phyloP scores from a whole-genome alignment of 2,113 vertebrate species.

The Pholis gunnellus region DNA sequence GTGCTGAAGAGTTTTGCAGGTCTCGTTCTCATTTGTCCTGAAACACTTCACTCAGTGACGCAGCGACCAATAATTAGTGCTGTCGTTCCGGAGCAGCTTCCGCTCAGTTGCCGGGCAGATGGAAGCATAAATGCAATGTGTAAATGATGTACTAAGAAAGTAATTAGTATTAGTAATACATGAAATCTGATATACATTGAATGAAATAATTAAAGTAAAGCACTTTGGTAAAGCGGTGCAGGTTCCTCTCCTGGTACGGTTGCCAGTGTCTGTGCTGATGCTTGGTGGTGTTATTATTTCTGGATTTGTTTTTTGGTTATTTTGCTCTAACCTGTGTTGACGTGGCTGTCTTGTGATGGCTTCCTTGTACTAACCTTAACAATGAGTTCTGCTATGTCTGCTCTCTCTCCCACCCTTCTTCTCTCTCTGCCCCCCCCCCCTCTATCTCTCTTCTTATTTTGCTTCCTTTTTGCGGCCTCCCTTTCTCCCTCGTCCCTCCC shows the following conservation, averaged over 20 bases:
- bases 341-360: slow-evolving; percentile 78
- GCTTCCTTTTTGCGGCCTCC: slow-evolving; percentile 45
- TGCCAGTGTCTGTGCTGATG: slow-evolving; percentile 23
- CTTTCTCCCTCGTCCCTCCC: slow-evolving; percentile 43
- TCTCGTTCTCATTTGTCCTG: slow-evolving; percentile 63
- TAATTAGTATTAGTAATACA: not conserved
- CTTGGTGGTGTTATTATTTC: slow-evolving; percentile 44
- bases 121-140: not conserved
- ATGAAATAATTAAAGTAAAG: not conserved
- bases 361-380: slow-evolving; percentile 84
- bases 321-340: slow-evolving; percentile 73
- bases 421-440: slow-evolving; percentile 22
- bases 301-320: slow-evolving; percentile 54
- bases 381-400: slow-evolving; percentile 76
- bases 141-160: not conserved
- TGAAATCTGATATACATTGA: not conserved
- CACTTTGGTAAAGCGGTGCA: not conserved
- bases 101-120: slow-evolving; percentile 77
- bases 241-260: not conserved
- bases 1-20: slow-evolving; percentile 1
- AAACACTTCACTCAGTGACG: slow-evolving; percentile 41
- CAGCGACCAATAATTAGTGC: slow-evolving; percentile 69
- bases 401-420: slow-evolving; percentile 34
- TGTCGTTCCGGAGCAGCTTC: slow-evolving; percentile 49
- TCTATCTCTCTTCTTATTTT: slow-evolving; percentile 42